phyloP scores from a whole-genome alignment of 1,140 invertebrate genomes.

The Potamilus streckersoni region DNA sequence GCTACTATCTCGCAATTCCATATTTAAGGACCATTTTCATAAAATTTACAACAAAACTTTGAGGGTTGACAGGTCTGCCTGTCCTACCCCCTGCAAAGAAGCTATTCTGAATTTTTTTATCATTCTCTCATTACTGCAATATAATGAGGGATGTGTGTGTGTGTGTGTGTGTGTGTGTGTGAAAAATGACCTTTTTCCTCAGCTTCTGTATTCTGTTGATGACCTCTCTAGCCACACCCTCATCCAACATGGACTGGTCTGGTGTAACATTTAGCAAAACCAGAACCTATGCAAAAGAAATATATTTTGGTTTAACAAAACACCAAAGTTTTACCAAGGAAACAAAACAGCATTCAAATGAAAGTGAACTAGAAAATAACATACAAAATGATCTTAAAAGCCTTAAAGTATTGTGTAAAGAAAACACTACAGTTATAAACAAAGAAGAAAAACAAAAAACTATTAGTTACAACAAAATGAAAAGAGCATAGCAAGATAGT shows the following conservation, averaged over 20 bases:
- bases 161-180: neutral
- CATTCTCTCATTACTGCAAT: neutral
- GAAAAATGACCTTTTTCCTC: slow-evolving; percentile 81
- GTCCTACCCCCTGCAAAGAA: neutral
- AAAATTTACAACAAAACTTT: too few relatives aligned
- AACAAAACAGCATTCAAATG: neutral
- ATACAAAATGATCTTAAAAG: neutral
- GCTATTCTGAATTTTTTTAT: neutral
- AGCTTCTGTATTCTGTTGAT: slow-evolving; percentile 97
- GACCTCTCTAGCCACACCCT: slow-evolving; percentile 84
- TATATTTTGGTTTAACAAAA: neutral
- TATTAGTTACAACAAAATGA: too few relatives aligned
- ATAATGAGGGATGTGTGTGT: neutral
- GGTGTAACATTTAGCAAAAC: slow-evolving; percentile 73
- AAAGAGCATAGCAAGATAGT: too few relatives aligned
- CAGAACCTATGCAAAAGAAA: slow-evolving; percentile 54
- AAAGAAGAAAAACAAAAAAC: neutral
- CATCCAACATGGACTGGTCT: slow-evolving; percentile 90
- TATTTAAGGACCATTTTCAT: too few relatives aligned
- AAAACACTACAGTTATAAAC: neutral
- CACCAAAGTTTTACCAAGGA: neutral
- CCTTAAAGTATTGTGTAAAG: too few relatives aligned
- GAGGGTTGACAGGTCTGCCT: neutral
- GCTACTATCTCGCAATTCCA: too few relatives aligned
- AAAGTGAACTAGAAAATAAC: neutral